These are phyloP conservation scores for Malurus leucopterus DNA, from an alignment of 2,797 vertebrate genomes.

Conservation along the genomic window DNA sequence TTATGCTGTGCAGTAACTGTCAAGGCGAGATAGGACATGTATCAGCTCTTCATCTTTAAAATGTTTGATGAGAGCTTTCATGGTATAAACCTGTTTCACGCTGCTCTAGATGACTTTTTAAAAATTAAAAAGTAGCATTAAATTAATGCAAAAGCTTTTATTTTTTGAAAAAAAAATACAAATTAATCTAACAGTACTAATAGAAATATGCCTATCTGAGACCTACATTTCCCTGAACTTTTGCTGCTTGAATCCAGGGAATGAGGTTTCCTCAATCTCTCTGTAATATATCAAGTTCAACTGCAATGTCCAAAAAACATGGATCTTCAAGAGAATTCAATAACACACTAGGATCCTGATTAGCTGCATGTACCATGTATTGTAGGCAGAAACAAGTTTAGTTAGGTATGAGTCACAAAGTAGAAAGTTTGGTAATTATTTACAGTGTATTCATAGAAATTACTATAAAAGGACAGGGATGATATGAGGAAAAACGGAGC, in stretches of 20 bases:
- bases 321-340: not conserved
- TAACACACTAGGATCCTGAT: not conserved
- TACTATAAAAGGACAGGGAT: slow-evolving; percentile 49
- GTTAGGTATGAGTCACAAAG: slow-evolving; percentile 44
- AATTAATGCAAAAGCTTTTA: not conserved
- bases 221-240: not conserved
- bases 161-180: not conserved
- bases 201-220: not conserved
- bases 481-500: not conserved
- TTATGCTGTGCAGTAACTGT: slow-evolving; percentile 40
- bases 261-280: not conserved
- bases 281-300: not conserved
- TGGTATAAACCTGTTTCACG: not conserved
- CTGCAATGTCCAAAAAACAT: not conserved
- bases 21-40: slow-evolving; percentile 9
- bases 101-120: not conserved
- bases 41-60: not conserved
- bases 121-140: not conserved
- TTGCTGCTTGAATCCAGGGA: not conserved
- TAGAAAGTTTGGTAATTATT: slow-evolving; percentile 31
- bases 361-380: not conserved
- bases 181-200: not conserved
- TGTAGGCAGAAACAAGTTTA: not conserved
- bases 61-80: not conserved
- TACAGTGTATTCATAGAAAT: not conserved